Evolutionary conservation across 2,888 invertebrate species (phyloP).

Genomic region (Chrysomela aeneicollis): DNA sequence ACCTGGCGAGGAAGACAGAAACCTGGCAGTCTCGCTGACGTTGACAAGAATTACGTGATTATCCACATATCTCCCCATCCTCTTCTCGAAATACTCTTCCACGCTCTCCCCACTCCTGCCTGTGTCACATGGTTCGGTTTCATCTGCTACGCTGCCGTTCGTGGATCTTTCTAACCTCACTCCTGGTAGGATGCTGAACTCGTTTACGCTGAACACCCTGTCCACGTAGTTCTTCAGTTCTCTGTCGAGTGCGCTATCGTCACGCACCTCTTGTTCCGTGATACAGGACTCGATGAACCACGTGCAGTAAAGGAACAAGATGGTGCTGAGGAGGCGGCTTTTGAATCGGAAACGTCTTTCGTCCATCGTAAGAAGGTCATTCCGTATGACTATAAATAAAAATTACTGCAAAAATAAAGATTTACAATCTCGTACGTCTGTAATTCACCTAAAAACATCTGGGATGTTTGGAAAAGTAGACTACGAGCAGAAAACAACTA

Average conservation of each 20-base stretch:
- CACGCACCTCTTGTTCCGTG: slow-evolving; percentile 35
- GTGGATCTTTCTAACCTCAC: slow-evolving; percentile 62
- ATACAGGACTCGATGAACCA: slow-evolving; percentile 40
- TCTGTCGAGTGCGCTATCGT: slow-evolving; percentile 60
- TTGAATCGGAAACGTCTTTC: slow-evolving; percentile 23
- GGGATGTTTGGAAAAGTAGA: too few relatives aligned
- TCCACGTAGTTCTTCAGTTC: slow-evolving; percentile 68
- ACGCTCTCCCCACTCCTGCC: slow-evolving; percentile 62
- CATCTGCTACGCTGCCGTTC: slow-evolving; percentile 38
- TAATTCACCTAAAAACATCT: too few relatives aligned
- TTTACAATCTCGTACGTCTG: too few relatives aligned
- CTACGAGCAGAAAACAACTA: too few relatives aligned
- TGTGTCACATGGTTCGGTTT: slow-evolving; percentile 52
- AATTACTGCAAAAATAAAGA: too few relatives aligned
- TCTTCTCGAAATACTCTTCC: slow-evolving; percentile 66
- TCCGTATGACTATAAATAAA: slow-evolving; percentile 26
- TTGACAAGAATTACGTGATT: slow-evolving; percentile 72
- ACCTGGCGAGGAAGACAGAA: slow-evolving; percentile 58
- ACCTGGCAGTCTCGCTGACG: slow-evolving; percentile 71
- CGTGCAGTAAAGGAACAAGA: slow-evolving; percentile 11
- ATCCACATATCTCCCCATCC: slow-evolving; percentile 67
- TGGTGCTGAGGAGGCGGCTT: slow-evolving; percentile 22
- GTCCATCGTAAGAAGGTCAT: slow-evolving; percentile 41
- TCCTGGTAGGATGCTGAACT: slow-evolving; percentile 68
- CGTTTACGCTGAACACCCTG: slow-evolving; percentile 65